These are phyloP conservation scores for Hydroisotoma schaefferi DNA, from an alignment of 2,888 invertebrate species.

Conservation along the genomic window DNA sequence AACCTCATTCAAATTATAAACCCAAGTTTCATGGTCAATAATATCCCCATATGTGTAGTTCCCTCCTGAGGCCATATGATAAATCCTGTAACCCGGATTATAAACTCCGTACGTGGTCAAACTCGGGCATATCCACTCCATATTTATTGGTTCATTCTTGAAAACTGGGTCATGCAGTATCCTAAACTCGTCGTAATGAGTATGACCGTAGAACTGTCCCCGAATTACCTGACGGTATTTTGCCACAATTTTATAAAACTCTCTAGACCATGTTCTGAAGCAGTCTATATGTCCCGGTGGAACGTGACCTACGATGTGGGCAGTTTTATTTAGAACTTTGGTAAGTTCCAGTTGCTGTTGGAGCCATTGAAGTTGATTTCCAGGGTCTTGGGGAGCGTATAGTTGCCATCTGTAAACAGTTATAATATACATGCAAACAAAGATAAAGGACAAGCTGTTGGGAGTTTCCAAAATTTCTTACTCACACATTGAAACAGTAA, in stretches of 20 bases:
- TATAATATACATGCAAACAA: too few species aligned
- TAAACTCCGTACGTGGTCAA: conserved; percentile 54
- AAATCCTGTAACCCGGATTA: conserved; percentile 40
- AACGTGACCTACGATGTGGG: conserved; percentile 44
- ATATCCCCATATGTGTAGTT: conserved; percentile 46
- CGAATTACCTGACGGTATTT: conserved; percentile 33
- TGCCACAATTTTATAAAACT: conserved; percentile 40
- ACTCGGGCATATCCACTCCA: conserved; percentile 52
- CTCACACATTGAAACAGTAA: conserved; percentile 55
- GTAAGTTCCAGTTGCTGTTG: conserved; percentile 54
- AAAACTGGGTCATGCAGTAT: conserved; percentile 52
- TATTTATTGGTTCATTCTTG: conserved; percentile 50
- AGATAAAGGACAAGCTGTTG: too few species aligned
- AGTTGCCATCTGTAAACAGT: too few species aligned
- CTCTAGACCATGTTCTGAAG: conserved; percentile 33
- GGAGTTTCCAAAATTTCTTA: too few species aligned
- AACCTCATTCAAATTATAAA: conserved; percentile 52
- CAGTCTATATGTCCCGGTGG: conserved; percentile 37
- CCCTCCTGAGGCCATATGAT: conserved; percentile 29
- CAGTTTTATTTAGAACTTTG: conserved; percentile 53
- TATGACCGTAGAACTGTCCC: conserved; percentile 52
- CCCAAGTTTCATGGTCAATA: conserved; percentile 54
- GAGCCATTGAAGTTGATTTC: conserved; percentile 57
- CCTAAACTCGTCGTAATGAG: conserved; percentile 53
- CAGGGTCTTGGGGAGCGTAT: conserved; percentile 54